Conservation (phyloP, 2,888 invertebrate genomes). For the Eupithecia insigniata region DNA sequence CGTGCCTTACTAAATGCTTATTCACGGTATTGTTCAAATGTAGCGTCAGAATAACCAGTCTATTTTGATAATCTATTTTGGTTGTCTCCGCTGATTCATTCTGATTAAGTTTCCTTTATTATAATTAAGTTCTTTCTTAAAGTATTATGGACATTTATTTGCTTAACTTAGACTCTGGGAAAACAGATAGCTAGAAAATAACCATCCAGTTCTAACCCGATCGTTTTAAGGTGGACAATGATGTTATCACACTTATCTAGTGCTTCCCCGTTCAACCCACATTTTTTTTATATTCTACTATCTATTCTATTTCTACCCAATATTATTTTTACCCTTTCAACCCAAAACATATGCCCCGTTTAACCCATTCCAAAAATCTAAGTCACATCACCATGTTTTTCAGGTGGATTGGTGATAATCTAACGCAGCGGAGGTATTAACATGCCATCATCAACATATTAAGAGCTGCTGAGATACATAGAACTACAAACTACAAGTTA, state of each 20-base stretch:
- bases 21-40: conserved; percentile 62
- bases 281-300: no score
- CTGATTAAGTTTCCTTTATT: background rate
- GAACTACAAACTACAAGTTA: no score
- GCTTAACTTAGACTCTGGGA: background rate
- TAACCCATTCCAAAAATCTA: no score
- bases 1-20: conserved; percentile 68
- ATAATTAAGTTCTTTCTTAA: background rate
- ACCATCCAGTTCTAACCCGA: background rate
- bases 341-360: no score
- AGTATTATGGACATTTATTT: background rate
- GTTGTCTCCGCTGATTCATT: background rate
- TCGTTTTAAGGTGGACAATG: background rate
- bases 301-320: no score
- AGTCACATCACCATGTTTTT: background rate
- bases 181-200: background rate
- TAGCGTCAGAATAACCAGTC: conserved; percentile 48
- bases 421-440: background rate
- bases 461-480: background rate
- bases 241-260: no score
- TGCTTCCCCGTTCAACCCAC: no score
- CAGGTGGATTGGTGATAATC: background rate
- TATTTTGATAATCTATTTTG: background rate
- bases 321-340: no score
- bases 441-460: background rate